Evolutionary conservation across 2,797 vertebrate species (phyloP).

Genomic region (Ispidina picta): DNA sequence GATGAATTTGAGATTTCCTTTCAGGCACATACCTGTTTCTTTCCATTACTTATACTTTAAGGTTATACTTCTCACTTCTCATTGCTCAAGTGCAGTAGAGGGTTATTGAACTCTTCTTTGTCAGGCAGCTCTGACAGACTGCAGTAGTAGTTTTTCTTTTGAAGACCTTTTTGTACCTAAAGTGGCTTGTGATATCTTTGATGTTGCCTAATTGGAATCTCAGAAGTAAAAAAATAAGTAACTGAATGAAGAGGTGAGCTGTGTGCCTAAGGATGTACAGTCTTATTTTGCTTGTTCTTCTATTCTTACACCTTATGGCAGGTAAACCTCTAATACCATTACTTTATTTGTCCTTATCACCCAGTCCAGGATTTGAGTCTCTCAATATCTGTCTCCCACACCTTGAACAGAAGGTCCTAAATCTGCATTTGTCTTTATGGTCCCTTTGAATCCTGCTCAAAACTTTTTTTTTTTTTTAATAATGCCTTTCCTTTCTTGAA

Average conservation of each 20-base stretch:
- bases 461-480: neutral
- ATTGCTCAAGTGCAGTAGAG: slow-evolving; percentile 4
- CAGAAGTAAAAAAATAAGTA: slow-evolving; percentile 22
- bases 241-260: neutral
- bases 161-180: slow-evolving; percentile 18
- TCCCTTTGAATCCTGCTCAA: neutral
- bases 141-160: slow-evolving; percentile 33
- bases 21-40: slow-evolving; percentile 14
- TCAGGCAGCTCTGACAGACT: neutral
- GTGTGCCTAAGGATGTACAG: neutral
- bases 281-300: neutral
- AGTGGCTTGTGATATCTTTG: slow-evolving; percentile 21
- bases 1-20: slow-evolving; percentile 48
- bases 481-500: neutral
- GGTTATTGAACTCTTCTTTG: slow-evolving; percentile 30
- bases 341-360: neutral
- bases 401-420: neutral
- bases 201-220: slow-evolving; percentile 44
- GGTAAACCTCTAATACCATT: neutral
- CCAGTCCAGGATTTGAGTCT: neutral
- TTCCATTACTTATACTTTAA: slow-evolving; percentile 44
- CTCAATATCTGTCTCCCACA: neutral
- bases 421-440: neutral
- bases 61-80: slow-evolving; percentile 11
- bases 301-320: neutral